A percentile compares a stretch with the other conserved stretches of the same genome.
These are phyloP conservation scores for Therioaphis trifolii DNA, from an alignment of 2,888 invertebrate species.

Conservation along the genomic window DNA sequence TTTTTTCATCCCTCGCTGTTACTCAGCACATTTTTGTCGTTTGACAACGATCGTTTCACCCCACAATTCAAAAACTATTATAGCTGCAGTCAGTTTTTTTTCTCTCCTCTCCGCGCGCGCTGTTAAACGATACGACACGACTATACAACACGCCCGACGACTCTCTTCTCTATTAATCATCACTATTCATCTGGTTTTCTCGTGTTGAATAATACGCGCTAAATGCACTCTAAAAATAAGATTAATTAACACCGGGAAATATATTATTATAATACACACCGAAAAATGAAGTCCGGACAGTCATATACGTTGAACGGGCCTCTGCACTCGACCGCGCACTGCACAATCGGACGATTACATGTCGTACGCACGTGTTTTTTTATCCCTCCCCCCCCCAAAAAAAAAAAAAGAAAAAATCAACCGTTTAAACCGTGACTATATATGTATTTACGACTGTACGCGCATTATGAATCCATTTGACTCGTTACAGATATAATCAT, in stretches of 20 bases:
- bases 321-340: no score
- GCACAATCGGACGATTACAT: background rate
- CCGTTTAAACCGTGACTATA: no score
- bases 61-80: conserved; percentile 9
- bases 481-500: no score
- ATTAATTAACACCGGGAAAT: conserved; percentile 44
- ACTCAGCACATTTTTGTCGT: conserved; percentile 29
- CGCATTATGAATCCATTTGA: no score
- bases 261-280: no score
- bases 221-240: conserved; percentile 46
- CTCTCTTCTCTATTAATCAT: conserved; percentile 38
- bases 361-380: background rate
- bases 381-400: background rate
- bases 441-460: no score
- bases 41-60: background rate
- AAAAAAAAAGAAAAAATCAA: no score
- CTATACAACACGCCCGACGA: background rate
- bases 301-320: no score
- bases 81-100: background rate
- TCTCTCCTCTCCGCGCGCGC: background rate
- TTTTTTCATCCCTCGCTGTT: conserved; percentile 26
- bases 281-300: no score
- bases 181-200: conserved; percentile 28
- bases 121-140: conserved; percentile 23
- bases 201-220: conserved; percentile 44